phyloP scores from a whole-genome alignment of 2,113 vertebrate genomes.

The Siniperca knerii region DNA sequence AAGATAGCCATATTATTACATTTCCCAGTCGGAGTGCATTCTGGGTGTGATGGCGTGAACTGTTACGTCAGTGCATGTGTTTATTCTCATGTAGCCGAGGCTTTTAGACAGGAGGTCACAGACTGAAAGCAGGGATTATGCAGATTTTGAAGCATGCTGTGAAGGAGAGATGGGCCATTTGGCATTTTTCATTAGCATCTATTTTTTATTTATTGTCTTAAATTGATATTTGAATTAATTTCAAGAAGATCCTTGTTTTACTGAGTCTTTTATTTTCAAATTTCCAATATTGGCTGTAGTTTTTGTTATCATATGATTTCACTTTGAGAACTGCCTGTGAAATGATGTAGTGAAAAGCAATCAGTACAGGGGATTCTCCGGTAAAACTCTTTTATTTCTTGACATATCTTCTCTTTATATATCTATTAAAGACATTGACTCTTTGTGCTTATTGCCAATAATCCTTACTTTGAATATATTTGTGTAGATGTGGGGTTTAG shows the following conservation, averaged over 20 bases:
- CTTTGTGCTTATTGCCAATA: neutral
- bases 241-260: neutral
- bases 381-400: no score
- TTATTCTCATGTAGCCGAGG: neutral
- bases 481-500: neutral
- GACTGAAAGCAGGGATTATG: slow-evolving; percentile 65
- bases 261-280: neutral
- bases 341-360: neutral
- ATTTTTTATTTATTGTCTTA: neutral
- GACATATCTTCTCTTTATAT: neutral
- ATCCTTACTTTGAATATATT: neutral
- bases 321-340: neutral
- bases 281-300: neutral
- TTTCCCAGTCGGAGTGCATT: neutral
- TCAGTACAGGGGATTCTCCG: neutral
- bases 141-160: slow-evolving; percentile 4
- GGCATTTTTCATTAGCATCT: neutral
- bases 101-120: slow-evolving; percentile 10
- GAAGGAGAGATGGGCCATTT: neutral
- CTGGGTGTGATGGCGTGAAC: slow-evolving; percentile 28
- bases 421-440: neutral
- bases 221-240: neutral
- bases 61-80: slow-evolving; percentile 22
- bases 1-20: neutral
- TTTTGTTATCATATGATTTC: neutral